Conservation (phyloP, 2,113 vertebrate genomes). For the Hylia prasina region DNA sequence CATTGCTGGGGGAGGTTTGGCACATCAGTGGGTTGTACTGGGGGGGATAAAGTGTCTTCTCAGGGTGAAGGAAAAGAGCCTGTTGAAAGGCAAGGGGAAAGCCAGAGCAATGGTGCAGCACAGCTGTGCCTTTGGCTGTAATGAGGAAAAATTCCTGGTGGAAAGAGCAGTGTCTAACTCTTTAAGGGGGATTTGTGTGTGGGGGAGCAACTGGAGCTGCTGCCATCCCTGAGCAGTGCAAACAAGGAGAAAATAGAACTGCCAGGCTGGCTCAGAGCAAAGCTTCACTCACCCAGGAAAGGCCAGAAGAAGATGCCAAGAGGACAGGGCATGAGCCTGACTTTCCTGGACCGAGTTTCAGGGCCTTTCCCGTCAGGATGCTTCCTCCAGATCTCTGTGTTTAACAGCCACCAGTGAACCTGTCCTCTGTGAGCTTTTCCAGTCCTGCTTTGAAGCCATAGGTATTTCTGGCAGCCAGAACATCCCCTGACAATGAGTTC, state of each 20-base stretch:
- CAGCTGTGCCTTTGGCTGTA: neutral
- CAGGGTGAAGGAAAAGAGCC: neutral
- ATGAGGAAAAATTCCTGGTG: neutral
- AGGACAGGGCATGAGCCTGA: neutral
- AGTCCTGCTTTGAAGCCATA: neutral
- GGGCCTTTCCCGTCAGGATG: neutral
- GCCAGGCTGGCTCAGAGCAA: neutral
- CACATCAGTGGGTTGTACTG: fast-evolving
- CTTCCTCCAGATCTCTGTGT: neutral
- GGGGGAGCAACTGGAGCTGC: neutral
- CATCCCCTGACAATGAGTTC: constrained; percentile 23
- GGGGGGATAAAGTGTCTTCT: neutral
- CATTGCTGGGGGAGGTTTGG: neutral
- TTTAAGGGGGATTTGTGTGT: neutral
- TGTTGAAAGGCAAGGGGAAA: neutral
- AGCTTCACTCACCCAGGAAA: neutral
- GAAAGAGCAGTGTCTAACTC: neutral
- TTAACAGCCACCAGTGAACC: neutral
- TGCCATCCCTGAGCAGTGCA: neutral
- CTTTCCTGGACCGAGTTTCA: neutral
- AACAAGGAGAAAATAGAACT: neutral
- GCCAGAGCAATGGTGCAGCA: neutral
- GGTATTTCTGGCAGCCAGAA: constrained; percentile 43
- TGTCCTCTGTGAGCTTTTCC: neutral
- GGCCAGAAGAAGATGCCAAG: neutral